A percentile compares a stretch with the other conserved stretches of the same genome.
These are phyloP conservation scores for Caiman crocodilus DNA, from an alignment of 2,797 vertebrate species.

Conservation along the genomic window DNA sequence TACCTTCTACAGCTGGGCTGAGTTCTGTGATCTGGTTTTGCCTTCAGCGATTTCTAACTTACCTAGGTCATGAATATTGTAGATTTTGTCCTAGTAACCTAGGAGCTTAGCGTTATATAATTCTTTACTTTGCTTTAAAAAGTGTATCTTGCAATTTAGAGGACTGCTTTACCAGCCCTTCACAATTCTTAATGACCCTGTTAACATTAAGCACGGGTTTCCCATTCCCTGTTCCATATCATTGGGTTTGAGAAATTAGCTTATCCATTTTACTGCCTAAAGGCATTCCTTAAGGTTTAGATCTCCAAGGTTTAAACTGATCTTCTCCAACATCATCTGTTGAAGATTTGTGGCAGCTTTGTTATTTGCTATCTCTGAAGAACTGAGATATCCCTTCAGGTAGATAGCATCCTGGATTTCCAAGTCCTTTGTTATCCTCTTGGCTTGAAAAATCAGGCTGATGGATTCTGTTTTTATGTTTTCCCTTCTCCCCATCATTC, in stretches of 20 bases:
- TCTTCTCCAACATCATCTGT: neutral
- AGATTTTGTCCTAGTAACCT: neutral
- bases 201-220: neutral
- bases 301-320: neutral
- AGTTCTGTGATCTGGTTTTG: neutral
- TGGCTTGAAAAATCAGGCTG: neutral
- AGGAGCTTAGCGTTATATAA: neutral
- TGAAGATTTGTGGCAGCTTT: neutral
- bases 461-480: neutral
- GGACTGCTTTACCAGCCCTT: neutral
- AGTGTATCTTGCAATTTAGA: neutral
- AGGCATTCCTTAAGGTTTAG: neutral
- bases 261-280: neutral
- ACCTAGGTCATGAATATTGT: neutral
- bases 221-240: neutral
- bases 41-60: neutral
- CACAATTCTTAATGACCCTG: neutral
- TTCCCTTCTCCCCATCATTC: neutral
- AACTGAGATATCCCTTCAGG: neutral
- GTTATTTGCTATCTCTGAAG: conserved; percentile 8
- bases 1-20: neutral
- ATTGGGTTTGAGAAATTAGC: neutral
- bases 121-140: neutral
- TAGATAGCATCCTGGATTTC: neutral
- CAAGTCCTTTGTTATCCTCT: neutral